Evolutionary conservation across 2,797 vertebrate genomes (phyloP).

Genomic region (Cirrhinus mrigala): DNA sequence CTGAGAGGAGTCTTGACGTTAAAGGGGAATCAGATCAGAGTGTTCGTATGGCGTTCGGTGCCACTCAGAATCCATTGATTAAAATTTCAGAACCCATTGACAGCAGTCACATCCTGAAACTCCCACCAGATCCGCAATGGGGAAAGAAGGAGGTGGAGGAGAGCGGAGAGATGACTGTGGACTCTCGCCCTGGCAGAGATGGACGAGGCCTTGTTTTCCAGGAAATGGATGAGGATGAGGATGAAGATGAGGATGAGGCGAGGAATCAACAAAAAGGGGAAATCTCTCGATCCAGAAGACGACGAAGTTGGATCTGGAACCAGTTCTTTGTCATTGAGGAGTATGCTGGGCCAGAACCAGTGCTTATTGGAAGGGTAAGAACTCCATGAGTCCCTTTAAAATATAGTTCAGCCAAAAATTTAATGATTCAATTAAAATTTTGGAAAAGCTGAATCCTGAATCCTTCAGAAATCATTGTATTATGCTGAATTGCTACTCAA

Average conservation of each 20-base stretch:
- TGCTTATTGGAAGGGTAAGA: constrained; percentile 92
- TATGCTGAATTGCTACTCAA: neutral
- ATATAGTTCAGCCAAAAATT: neutral
- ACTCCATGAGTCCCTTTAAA: neutral
- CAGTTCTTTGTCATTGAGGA: constrained; percentile 96
- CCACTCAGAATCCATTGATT: constrained; percentile 71
- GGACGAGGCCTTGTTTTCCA: constrained; percentile 79
- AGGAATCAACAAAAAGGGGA: constrained; percentile 56
- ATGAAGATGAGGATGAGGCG: constrained; percentile 57
- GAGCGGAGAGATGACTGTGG: constrained; percentile 63
- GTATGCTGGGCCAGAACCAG: constrained; percentile 90
- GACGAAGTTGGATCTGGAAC: constrained; percentile 96
- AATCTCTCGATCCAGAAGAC: constrained; percentile 80
- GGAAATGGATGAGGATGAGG: constrained; percentile 67
- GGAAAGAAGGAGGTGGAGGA: constrained; percentile 64
- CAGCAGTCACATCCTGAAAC: constrained; percentile 80
- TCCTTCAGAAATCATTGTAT: neutral
- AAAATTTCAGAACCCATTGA: constrained; percentile 72
- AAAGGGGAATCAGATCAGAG: constrained; percentile 70
- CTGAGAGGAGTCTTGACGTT: constrained; percentile 64
- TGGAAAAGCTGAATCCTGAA: neutral
- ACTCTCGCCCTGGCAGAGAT: constrained; percentile 60
- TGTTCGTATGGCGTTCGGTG: constrained; percentile 64
- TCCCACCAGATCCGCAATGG: constrained; percentile 74
- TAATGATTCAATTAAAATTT: too few species aligned